Evolutionary conservation across 2,888 invertebrate genomes (phyloP), one percentile per base, ranked within the genome.

Genomic region (Ellobium chinense): DNA sequence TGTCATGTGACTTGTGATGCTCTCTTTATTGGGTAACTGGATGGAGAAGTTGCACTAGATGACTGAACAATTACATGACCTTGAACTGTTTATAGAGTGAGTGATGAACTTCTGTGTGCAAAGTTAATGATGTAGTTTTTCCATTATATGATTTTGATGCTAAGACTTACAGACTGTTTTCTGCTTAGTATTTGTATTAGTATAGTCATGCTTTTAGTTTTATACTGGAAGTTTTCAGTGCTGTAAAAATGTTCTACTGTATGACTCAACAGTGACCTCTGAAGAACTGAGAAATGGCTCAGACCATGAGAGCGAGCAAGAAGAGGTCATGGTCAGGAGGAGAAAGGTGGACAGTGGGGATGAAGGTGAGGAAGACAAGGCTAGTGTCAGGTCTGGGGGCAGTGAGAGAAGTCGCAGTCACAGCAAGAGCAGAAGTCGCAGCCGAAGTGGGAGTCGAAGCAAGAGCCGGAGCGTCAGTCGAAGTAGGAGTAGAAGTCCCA

Each of bases 261-360:
- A 54, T 66, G 21, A 21, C 39, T 77, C 34, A 36, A 14, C 66
- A 75, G 75, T 75, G 24, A 80, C 74, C 31, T 69, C 62, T 34
- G 75, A 69, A 46, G 66, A 68, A 36, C 58, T 37, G 14, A 75
- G 70, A 21, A 54, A 76, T 21, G 72, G 34, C 34, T 54, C 60
- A 27, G 56, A 69, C 36, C 60, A 31, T 56, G 54, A 70, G 27
- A 70, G 62, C 54, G 72, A 74, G 46, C 56, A 63, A 36, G 68
- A 63, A 63, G 77, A 60, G 29, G 37, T 24, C 9, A 56, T 84
- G 86, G 86, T 74, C 85, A 85, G 65, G 85, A 86, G 69, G 83
- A 36, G 63, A 31, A 70, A 69, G 27, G 56, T 70, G 24, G 70
- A 63, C 36, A 65, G 66, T 39, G 81, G 60, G 1, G 72, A 80